Evolutionary conservation across 2,113 vertebrate species (phyloP).

Genomic region (Limnothrissa miodon): DNA sequence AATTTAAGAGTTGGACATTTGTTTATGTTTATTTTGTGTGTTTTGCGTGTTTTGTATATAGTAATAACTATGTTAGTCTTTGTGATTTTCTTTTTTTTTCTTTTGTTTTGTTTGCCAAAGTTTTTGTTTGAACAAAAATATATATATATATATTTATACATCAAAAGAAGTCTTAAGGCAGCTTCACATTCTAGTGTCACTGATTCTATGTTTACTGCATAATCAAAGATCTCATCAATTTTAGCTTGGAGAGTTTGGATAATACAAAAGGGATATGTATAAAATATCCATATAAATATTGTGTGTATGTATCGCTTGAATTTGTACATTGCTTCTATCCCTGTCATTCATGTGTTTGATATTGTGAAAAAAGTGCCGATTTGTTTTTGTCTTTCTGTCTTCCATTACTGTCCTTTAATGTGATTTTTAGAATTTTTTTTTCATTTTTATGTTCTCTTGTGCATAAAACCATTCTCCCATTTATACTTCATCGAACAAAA

Average conservation of each 20-base stretch:
- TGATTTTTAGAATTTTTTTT: constrained; percentile 67
- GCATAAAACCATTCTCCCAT: constrained; percentile 79
- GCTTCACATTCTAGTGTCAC: constrained; percentile 76
- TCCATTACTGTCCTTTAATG: constrained; percentile 71
- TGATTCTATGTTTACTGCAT: constrained; percentile 73
- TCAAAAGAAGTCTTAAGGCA: constrained; percentile 79
- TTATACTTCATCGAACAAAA: constrained; percentile 77
- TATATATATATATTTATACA: constrained; percentile 81
- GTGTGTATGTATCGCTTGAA: constrained; percentile 82
- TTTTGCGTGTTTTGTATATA: constrained; percentile 75
- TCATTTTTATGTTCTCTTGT: constrained; percentile 58
- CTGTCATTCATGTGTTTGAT: constrained; percentile 68
- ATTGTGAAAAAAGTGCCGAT: constrained; percentile 75
- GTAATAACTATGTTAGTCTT: constrained; percentile 55
- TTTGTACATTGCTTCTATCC: constrained; percentile 80
- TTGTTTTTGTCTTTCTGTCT: constrained; percentile 74
- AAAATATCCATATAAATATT: constrained; percentile 91
- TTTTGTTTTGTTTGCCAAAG: constrained; percentile 77
- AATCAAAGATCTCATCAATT: constrained; percentile 79
- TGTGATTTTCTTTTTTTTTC: constrained; percentile 55
- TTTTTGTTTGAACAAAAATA: constrained; percentile 67
- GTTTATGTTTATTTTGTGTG: constrained; percentile 77
- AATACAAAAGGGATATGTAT: constrained; percentile 74
- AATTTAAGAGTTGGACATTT: constrained; percentile 60
- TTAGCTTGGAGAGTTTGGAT: constrained; percentile 63